phyloP scores from a whole-genome alignment of 2,797 vertebrate genomes.

The Parambassis ranga region DNA sequence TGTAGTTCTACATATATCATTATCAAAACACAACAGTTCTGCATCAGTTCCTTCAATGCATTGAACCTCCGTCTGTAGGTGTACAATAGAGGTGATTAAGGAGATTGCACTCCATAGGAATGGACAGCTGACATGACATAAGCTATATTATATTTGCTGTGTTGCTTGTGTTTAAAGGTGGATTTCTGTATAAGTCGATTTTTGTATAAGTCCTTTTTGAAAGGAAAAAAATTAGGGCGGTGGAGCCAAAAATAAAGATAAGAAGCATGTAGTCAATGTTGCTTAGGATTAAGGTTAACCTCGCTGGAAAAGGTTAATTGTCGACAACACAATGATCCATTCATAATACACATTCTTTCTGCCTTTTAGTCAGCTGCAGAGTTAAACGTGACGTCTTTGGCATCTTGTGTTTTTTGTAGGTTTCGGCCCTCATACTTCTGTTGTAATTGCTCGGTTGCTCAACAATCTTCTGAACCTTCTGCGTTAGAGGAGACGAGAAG shows the following conservation, averaged over 20 bases:
- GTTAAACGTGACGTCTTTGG: background rate
- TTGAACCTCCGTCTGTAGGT: no score
- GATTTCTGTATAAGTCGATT: no score
- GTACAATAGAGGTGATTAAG: no score
- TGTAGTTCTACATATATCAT: no score
- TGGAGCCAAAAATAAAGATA: conserved; percentile 24
- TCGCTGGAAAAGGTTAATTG: conserved; percentile 43
- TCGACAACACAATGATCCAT: background rate
- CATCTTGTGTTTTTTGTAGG: background rate
- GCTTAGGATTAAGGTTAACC: conserved; percentile 33
- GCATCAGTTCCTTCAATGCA: no score
- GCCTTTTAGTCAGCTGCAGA: background rate
- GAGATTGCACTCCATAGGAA: no score
- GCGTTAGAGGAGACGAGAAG: background rate
- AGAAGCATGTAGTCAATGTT: conserved; percentile 19
- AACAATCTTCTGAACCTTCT: conserved; percentile 18
- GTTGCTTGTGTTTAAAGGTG: background rate
- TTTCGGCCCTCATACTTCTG: conserved; percentile 1
- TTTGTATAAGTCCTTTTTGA: conserved; percentile 17
- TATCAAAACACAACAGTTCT: no score
- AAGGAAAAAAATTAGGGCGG: background rate
- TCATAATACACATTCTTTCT: conserved; percentile 19
- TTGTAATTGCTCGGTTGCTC: conserved; percentile 27
- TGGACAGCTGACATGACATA: no score
- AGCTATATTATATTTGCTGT: no score